A percentile compares a stretch with the other conserved stretches of the same genome.
Conservation (phyloP, 2,888 invertebrate genomes). For the Gari tellinella region DNA sequence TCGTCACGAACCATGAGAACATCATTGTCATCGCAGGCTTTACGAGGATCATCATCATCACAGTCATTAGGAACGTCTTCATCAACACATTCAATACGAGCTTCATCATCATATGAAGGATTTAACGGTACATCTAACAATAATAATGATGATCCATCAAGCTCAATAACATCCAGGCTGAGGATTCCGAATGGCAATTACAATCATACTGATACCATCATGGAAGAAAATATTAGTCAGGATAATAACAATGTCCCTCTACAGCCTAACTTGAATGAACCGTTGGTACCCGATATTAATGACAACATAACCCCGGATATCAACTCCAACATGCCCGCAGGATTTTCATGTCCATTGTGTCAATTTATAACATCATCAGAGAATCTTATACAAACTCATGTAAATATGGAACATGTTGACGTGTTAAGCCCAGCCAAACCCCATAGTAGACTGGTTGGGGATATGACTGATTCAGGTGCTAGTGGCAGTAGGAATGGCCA, state of each 20-base stretch:
- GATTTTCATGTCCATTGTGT: conserved; percentile 90
- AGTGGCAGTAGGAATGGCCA: neutral
- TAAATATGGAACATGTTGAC: conserved; percentile 91
- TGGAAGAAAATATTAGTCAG: conserved; percentile 49
- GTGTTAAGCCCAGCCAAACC: conserved; percentile 67
- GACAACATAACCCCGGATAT: conserved; percentile 69
- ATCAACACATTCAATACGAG: conserved; percentile 35
- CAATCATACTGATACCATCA: conserved; percentile 44
- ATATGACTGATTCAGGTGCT: neutral
- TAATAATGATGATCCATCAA: conserved; percentile 6
- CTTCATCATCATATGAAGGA: conserved; percentile 28
- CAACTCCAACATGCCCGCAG: conserved; percentile 68
- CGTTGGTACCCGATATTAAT: conserved; percentile 65
- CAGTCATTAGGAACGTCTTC: conserved; percentile 27
- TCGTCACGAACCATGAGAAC: conserved; percentile 31
- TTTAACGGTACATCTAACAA: neutral
- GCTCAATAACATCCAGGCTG: conserved; percentile 5
- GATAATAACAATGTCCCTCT: conserved; percentile 55
- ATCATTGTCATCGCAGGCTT: conserved; percentile 36
- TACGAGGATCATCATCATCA: conserved; percentile 32
- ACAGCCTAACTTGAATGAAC: conserved; percentile 53
- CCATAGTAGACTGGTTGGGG: conserved; percentile 4
- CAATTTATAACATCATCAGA: conserved; percentile 90
- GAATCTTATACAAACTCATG: conserved; percentile 91
- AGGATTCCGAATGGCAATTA: conserved; percentile 29